Evolutionary conservation across 1,140 invertebrate species (phyloP).

Genomic region (Pachyrhynchus sulphureomaculatus): DNA sequence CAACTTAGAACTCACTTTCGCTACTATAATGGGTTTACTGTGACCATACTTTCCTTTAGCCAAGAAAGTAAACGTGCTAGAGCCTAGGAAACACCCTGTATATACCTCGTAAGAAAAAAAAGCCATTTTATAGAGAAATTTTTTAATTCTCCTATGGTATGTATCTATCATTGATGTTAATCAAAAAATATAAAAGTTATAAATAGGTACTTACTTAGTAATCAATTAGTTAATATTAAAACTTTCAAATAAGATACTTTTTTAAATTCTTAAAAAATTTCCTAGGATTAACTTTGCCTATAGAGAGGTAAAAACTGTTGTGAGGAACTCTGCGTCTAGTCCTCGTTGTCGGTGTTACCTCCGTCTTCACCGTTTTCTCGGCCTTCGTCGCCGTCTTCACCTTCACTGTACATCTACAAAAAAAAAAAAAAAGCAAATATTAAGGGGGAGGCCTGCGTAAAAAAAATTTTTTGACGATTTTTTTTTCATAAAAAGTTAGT

Average conservation of each 20-base stretch:
- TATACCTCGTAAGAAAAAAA: too few relatives aligned
- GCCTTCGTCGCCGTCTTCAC: slow-evolving; percentile 52
- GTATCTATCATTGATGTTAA: neutral
- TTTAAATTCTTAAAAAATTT: neutral
- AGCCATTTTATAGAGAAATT: too few relatives aligned
- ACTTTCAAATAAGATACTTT: too few relatives aligned
- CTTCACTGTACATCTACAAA: slow-evolving; percentile 48
- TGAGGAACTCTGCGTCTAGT: slow-evolving; percentile 4
- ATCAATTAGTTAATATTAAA: neutral
- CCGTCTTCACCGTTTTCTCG: slow-evolving; percentile 29
- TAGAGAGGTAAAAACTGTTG: neutral
- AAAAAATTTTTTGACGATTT: too few relatives aligned
- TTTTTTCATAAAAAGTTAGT: too few relatives aligned
- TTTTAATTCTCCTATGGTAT: too few relatives aligned
- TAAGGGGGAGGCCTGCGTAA: too few relatives aligned
- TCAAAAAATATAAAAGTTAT: neutral
- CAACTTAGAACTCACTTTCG: too few relatives aligned
- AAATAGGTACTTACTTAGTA: neutral
- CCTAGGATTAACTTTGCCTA: neutral
- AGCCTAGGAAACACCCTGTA: too few relatives aligned
- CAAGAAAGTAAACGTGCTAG: too few relatives aligned
- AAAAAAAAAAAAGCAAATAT: neutral
- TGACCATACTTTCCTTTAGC: too few relatives aligned
- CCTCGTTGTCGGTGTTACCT: slow-evolving; percentile 30
- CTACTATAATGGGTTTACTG: too few relatives aligned